Percentiles rank a stretch among this genome's conserved stretches.
Conservation (phyloP, 2,113 vertebrate species). For the Crypturellus undulatus region DNA sequence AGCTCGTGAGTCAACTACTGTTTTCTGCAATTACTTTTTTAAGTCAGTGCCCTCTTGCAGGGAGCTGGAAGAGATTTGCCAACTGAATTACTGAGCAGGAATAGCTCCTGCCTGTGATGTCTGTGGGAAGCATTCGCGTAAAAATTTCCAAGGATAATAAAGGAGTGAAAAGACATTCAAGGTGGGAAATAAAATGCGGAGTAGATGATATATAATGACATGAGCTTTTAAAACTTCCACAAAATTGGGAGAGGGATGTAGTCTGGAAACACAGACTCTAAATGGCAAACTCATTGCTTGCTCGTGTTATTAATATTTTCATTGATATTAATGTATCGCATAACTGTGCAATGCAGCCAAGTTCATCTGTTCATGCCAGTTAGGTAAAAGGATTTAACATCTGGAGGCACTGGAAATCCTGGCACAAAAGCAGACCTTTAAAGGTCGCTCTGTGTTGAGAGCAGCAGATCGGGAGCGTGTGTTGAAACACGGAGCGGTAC, state of each 20-base stretch:
- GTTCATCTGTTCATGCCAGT: neutral
- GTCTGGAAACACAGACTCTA: neutral
- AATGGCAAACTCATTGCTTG: neutral
- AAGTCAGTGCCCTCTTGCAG: neutral
- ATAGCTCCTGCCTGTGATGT: neutral
- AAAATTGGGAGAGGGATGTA: neutral
- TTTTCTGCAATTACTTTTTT: neutral
- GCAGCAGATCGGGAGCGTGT: no score
- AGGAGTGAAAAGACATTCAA: neutral
- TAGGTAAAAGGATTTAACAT: neutral
- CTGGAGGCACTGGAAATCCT: neutral
- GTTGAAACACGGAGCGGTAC: no score
- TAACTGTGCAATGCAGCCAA: neutral
- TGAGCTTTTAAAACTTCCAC: neutral
- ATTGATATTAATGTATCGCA: neutral
- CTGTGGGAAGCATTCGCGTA: neutral
- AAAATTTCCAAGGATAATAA: neutral
- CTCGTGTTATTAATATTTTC: neutral
- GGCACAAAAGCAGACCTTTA: neutral
- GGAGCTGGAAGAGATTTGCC: neutral
- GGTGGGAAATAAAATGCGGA: neutral
- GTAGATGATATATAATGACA: neutral
- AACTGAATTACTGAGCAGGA: slow-evolving; percentile 10
- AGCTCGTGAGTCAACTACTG: neutral
- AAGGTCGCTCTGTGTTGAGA: neutral